phyloP scores from a whole-genome alignment of 2,888 invertebrate species.

The Elegia similella region DNA sequence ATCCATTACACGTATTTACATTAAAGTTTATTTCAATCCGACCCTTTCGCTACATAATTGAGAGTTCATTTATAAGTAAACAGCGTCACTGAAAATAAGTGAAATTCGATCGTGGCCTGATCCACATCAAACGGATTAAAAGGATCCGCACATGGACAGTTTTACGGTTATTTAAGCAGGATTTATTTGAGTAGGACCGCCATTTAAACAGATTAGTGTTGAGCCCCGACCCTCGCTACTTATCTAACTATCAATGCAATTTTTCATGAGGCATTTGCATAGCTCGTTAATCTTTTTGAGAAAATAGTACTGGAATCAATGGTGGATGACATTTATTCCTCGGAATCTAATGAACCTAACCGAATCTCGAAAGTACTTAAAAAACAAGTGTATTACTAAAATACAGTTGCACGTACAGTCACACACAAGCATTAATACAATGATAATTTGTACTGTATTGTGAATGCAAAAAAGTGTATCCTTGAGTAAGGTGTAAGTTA shows the following conservation, averaged over 20 bases:
- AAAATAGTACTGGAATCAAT: not conserved
- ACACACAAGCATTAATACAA: too few species aligned
- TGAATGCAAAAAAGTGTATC: too few species aligned
- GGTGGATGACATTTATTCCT: not conserved
- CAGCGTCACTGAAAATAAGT: conserved; percentile 21
- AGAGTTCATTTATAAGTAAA: conserved; percentile 17
- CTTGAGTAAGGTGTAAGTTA: too few species aligned
- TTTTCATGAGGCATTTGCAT: conserved; percentile 14
- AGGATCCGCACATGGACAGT: conserved; percentile 54
- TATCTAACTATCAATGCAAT: conserved; percentile 27
- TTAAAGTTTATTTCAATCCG: not conserved
- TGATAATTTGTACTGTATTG: too few species aligned
- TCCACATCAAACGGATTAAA: conserved; percentile 59
- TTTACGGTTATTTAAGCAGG: conserved; percentile 64
- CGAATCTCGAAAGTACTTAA: not conserved
- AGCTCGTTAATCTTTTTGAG: conserved; percentile 7
- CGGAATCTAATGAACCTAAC: not conserved
- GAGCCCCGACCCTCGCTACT: conserved; percentile 30
- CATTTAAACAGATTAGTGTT: conserved; percentile 62
- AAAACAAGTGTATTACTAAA: too few species aligned
- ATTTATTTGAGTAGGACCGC: conserved; percentile 60
- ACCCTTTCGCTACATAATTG: conserved; percentile 10
- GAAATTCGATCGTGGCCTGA: conserved; percentile 47
- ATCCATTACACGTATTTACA: not conserved
- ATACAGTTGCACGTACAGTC: too few species aligned